Base-by-base conservation (phyloP, 2,888 invertebrate species). In the Liodrosophila aerea region DNA sequence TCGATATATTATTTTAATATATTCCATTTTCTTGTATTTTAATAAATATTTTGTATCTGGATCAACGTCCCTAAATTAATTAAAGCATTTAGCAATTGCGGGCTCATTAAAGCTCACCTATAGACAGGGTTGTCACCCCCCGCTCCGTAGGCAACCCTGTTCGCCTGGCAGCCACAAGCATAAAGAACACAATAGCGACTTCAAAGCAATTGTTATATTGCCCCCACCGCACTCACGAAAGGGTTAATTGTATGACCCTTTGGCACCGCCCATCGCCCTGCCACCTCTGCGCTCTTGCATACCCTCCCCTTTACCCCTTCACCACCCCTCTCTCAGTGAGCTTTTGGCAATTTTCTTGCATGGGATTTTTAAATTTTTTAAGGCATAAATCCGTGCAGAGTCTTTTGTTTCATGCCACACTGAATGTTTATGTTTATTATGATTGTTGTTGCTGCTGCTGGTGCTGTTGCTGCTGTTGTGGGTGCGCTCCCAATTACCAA, bases 191-290 rank as follows among this genome's bases (percentile, higher is more conserved):
- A 57, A 58, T 45, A 51, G 59, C 73, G 33, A 68, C 73, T 68
- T 73, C 64, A 64, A 78, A 75, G 71, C 75, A 70, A 62, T 66
- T 65, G 60, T 59, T 61, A 53, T 45, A 52, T 53, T 45, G 56
- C 58, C 52, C 61, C 43, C 31, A 47, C 40, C 47, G 13, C 37
- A 27, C 27, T 13, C 46, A 64, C 39, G 5, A 65, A 80, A 69
- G 82, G 82, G 82, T 78, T 85, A 85, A 78, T 78, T 78, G 85
- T 73, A 30, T 40, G 50, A 56, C 59, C 61, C 56, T 54, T 75
- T 27, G 33, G n/a, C n/a, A 33, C 41, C 44, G 16, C 11, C 37
- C n/a, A 16, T 16, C 16, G n/a, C n/a, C 16, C 16, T 16, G 1
- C 15, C 11, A 7, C 29, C 16, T 22, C 7, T 15, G 5, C 12